Percentiles rank a stretch among this genome's conserved stretches.
Evolutionary conservation across 1,140 invertebrate species (phyloP).

Genomic region (Elysia chlorotica): DNA sequence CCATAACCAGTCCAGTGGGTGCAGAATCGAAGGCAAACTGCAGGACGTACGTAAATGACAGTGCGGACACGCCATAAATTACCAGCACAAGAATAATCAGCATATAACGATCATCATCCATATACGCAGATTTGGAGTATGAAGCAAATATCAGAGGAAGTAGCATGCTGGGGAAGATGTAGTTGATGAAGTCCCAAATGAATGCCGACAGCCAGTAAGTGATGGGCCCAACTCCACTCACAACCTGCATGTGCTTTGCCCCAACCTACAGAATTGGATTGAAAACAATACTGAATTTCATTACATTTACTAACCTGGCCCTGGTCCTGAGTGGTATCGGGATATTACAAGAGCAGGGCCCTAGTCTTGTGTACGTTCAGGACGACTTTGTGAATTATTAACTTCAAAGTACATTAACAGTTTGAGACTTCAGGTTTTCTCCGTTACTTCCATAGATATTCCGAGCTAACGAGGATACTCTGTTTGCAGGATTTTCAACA

Average conservation of each 20-base stretch:
- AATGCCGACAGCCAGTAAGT: constrained; percentile 75
- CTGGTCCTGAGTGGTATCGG: no score
- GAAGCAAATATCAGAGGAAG: constrained; percentile 44
- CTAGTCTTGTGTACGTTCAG: no score
- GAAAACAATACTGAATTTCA: no score
- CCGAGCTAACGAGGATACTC: no score
- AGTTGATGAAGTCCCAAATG: constrained; percentile 70
- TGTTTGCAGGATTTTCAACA: no score
- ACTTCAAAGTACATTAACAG: no score
- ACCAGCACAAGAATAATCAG: constrained; percentile 62
- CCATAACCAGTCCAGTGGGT: constrained; percentile 49
- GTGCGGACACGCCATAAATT: constrained; percentile 48
- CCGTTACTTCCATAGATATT: no score
- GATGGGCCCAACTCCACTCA: constrained; percentile 67
- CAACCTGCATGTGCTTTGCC: constrained; percentile 54
- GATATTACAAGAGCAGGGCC: no score
- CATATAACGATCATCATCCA: constrained; percentile 62
- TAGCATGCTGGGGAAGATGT: constrained; percentile 42
- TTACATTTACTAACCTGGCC: no score
- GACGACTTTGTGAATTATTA: no score
- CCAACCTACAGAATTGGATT: constrained; percentile 33
- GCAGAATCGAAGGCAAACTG: constrained; percentile 51
- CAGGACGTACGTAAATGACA: constrained; percentile 53
- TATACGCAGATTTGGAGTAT: constrained; percentile 65
- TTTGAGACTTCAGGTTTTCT: no score